Evolutionary conservation across 2,113 vertebrate genomes (phyloP).

Genomic region (Xerus inauris): DNA sequence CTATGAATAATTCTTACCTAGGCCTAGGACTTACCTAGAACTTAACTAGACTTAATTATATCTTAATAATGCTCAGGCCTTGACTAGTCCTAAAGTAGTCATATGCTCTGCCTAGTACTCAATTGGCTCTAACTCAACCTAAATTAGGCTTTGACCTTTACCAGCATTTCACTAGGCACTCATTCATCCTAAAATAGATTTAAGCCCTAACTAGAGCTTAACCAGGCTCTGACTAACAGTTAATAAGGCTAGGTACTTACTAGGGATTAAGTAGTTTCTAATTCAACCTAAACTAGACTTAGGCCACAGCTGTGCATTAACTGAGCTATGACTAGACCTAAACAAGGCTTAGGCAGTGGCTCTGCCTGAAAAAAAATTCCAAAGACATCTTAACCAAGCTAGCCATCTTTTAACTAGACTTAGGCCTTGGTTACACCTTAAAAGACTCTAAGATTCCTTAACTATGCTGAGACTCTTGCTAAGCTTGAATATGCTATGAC

Average conservation of each 20-base stretch:
- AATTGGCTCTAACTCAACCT: not conserved
- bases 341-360: not conserved
- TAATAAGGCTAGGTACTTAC: too few relatives aligned
- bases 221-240: not conserved
- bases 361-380: not conserved
- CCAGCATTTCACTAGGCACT: too few relatives aligned
- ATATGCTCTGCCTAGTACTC: not conserved
- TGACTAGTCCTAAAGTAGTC: not conserved
- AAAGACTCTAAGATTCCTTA: not conserved
- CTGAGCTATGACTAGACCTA: not conserved
- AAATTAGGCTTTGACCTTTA: too few relatives aligned
- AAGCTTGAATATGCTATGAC: too few relatives aligned
- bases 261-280: not conserved
- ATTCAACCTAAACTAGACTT: not conserved
- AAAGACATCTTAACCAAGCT: not conserved
- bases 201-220: not conserved
- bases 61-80: not conserved
- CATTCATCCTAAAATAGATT: too few relatives aligned
- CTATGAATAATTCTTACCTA: not conserved
- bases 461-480: too few relatives aligned
- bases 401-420: not conserved
- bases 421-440: not conserved
- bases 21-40: too few relatives aligned
- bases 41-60: not conserved
- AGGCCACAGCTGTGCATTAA: not conserved